A percentile compares a stretch with the other conserved stretches of the same genome.
Evolutionary conservation across 2,113 vertebrate species (phyloP).

Genomic region (Aleadryas rufinucha): DNA sequence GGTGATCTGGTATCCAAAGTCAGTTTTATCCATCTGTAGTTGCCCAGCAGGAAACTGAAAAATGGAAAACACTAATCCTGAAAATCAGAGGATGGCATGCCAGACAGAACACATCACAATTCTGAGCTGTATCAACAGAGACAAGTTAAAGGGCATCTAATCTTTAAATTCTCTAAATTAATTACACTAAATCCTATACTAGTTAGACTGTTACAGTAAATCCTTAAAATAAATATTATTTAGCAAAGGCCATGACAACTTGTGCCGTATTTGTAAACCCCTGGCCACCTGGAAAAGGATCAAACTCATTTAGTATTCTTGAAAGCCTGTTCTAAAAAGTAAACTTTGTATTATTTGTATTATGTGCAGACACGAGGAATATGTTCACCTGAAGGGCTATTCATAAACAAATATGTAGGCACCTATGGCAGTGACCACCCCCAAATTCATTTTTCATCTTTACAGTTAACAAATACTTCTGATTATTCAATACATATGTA

Average conservation of each 20-base stretch:
- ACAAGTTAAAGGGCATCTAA: slow-evolving; percentile 9
- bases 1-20: background rate
- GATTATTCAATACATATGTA: slow-evolving; percentile 59
- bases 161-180: slow-evolving; percentile 4
- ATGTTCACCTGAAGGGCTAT: slow-evolving; percentile 1
- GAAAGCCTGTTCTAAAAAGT: background rate
- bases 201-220: slow-evolving; percentile 5
- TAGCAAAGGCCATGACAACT: slow-evolving; percentile 13
- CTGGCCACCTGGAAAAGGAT: background rate
- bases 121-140: slow-evolving; percentile 2
- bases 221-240: slow-evolving; percentile 48
- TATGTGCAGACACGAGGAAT: background rate
- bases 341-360: background rate
- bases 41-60: background rate
- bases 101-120: background rate
- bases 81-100: background rate
- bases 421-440: slow-evolving; percentile 44
- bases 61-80: background rate
- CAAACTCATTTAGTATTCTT: slow-evolving; percentile 9
- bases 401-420: slow-evolving; percentile 16
- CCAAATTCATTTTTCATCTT: slow-evolving; percentile 59
- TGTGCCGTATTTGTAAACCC: background rate
- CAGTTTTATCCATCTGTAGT: background rate
- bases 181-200: slow-evolving; percentile 20
- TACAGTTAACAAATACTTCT: slow-evolving; percentile 71